A percentile compares a stretch with the other conserved stretches of the same genome.
These are phyloP conservation scores for Stegodyphus dumicola DNA, from an alignment of 1,140 invertebrate genomes.

Conservation along the genomic window DNA sequence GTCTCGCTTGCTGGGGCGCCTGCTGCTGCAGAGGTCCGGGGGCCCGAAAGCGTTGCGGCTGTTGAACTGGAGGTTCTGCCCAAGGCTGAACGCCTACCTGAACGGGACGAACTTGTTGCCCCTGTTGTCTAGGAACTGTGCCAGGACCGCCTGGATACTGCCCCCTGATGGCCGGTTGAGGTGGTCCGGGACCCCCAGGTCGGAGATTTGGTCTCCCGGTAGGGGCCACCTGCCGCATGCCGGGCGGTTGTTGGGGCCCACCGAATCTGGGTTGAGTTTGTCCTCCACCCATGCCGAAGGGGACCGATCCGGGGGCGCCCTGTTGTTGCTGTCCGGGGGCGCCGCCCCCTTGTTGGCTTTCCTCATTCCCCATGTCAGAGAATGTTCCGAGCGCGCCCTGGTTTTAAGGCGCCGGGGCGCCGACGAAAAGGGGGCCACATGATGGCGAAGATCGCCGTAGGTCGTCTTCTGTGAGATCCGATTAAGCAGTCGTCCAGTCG, in stretches of 20 bases:
- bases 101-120: conserved; percentile 23
- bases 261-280: conserved; percentile 8
- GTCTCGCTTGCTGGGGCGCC: conserved; percentile 19
- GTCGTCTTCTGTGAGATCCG: background rate
- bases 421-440: conserved; percentile 7
- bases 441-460: background rate
- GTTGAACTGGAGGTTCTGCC: conserved; percentile 56
- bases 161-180: conserved; percentile 59
- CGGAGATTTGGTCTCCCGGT: conserved; percentile 6
- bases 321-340: conserved; percentile 39
- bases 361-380: conserved; percentile 58
- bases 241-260: background rate
- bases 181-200: conserved; percentile 29
- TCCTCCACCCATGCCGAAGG: background rate
- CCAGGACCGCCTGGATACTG: conserved; percentile 37
- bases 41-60: conserved; percentile 26
- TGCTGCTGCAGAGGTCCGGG: conserved; percentile 38
- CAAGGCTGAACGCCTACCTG: conserved; percentile 57
- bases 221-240: conserved; percentile 15
- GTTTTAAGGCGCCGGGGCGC: conserved; percentile 28
- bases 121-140: background rate
- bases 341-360: conserved; percentile 45
- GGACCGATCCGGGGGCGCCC: conserved; percentile 1
- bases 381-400: conserved; percentile 18
- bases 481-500: background rate